Base-by-base conservation (phyloP, 2,113 vertebrate species). In the Salvelinus sp. region DNA sequence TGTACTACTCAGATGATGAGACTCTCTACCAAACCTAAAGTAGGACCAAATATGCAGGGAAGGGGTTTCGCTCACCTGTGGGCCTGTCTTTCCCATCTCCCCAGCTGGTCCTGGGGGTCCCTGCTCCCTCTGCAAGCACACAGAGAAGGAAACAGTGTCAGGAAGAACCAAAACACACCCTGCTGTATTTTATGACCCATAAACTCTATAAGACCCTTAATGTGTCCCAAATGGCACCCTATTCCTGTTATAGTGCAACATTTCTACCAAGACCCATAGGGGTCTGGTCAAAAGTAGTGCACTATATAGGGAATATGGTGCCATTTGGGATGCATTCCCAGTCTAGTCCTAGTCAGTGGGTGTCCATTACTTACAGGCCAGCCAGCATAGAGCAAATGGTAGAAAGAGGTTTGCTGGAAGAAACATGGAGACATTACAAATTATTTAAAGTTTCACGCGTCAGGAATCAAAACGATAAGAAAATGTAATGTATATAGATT, bases 361-460 rank as follows among this genome's bases (percentile, higher is more conserved):
- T 54, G 50, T 54, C 50, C 50, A 6, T 50, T 90, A 96, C 96
- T 96, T 93, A 97, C 96, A 88, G 96, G 96, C 96, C 96, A 97
- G 73, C 95, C 94, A 0, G 92, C 82, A 0, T 79, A 82, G 6
- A 97, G 93, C 10, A 96, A 83, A 87, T 97, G 96, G 91, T 94
- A 96, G 85, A 96, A 92, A 0, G 90, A 89, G 3, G 94, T 95
- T 92, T 95, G 94, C 96, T 97, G 73, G 3, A 82, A 75, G 22
- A 25, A 78, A 27, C 78, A 80, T 0, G 1, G 4, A 65, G 33
- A 65, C 25, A 27, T 7, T 10, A 28, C n/a, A 14, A 22, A 38
- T 25, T 44, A 63, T 48, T 50, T 69, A 13, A 70, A 44, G 23
- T 27, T 25, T 27, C 50, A 70, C n/a, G 9, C 10, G 38, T 44